Base-by-base conservation (phyloP, 2,797 vertebrate genomes). In the Semaprochilodus insignis region DNA sequence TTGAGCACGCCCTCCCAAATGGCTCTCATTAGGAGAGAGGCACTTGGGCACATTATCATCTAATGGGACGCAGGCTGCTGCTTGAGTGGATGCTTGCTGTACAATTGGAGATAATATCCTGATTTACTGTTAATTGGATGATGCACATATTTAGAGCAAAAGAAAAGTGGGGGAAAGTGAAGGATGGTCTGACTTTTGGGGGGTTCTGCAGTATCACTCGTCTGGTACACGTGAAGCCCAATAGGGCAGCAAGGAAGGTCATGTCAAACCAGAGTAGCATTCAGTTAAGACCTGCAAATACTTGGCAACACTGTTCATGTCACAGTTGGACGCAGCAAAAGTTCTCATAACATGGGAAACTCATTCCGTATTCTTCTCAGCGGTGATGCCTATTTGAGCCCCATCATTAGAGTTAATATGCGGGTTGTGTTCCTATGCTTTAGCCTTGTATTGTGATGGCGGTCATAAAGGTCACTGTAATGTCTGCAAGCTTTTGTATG, bases 1-100 rank as follows among this genome's bases (percentile, higher is more conserved):
- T 74, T 51, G 81, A 81, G 73, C 73, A 84, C 77, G 73, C 80
- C 84, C 81, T 82, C 75, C 86, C 84, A 82, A 87, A 87, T 85
- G 80, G 77, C 73, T 85, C 77, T 85, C 84, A 82, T 87, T 84
- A 84, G 73, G 21, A 82, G 69, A 74, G 69, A 81, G 66, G 74
- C 76, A 80, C 77, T 77, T 44, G 51, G 55, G 73, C 67, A 74
- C 78, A 63, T 80, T 85, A 80, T 77, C 44, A 60, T 84, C 83
- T 85, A 78, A 74, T 83, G 66, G 72, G 80, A 67, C 51, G 54
- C 55, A 25, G 71, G 55, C 67, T 60, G 81, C 71, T 62, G 60
- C 59, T 70, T 69, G 52, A 78, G 27, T 63, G 73, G 65, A 52
- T 51, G 19, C 27, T 81, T 77, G 62, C 67, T 70, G 73, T n/a